Conservation (phyloP, 2,888 invertebrate genomes). For the Hydrotaea cyrtoneurina region DNA sequence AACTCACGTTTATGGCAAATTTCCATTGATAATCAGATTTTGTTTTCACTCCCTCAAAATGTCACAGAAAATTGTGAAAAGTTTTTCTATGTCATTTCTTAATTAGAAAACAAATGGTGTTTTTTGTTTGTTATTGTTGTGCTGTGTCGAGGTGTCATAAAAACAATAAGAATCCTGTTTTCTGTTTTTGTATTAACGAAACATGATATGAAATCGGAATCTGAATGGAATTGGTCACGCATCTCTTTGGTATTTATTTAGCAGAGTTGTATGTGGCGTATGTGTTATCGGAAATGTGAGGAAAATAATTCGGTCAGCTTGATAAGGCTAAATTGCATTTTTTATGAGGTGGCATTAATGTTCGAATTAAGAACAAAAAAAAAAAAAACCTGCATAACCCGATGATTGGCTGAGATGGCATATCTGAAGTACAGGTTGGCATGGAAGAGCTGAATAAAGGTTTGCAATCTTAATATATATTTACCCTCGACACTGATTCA, state of each 20-base stretch:
- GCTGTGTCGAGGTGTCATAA: neutral
- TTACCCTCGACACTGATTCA: too few species aligned
- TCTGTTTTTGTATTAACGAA: neutral
- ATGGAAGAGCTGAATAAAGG: too few species aligned
- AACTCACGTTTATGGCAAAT: neutral
- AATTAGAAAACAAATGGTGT: conserved; percentile 53
- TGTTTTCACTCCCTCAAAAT: neutral
- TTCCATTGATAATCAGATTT: neutral
- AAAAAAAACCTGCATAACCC: too few species aligned
- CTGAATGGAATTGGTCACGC: neutral
- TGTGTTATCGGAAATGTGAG: too few species aligned
- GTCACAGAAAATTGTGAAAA: conserved; percentile 20
- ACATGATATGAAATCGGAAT: neutral
- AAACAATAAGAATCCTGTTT: neutral
- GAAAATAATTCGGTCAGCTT: too few species aligned
- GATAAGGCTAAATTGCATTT: neutral
- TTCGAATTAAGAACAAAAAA: neutral
- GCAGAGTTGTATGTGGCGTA: too few species aligned
- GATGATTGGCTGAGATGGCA: too few species aligned
- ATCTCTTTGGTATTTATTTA: neutral
- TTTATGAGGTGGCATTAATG: neutral
- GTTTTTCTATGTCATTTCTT: conserved; percentile 34
- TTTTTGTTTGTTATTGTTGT: too few species aligned
- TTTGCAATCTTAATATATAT: too few species aligned
- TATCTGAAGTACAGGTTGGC: too few species aligned